Evolutionary conservation across 2,113 vertebrate species (phyloP).

Genomic region (Toxostoma redivivum): DNA sequence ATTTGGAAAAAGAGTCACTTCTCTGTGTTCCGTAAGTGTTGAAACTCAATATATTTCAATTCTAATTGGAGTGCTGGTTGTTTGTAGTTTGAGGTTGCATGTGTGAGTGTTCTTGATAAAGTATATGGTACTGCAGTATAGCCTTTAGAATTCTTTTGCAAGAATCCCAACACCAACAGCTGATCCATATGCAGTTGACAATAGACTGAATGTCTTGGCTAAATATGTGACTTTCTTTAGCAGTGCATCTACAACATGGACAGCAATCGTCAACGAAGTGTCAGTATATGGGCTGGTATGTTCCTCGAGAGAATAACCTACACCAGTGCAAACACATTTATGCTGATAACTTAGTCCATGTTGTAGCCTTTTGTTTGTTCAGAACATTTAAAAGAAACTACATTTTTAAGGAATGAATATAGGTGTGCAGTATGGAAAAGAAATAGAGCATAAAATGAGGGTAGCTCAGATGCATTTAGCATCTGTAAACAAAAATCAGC

Average conservation of each 20-base stretch:
- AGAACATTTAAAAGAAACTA: background rate
- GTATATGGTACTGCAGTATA: conserved; percentile 16
- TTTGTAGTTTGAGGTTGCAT: conserved; percentile 3
- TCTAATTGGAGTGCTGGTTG: conserved; percentile 29
- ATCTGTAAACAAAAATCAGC: conserved; percentile 43
- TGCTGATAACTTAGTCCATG: background rate
- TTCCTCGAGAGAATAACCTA: background rate
- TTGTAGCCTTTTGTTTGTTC: background rate
- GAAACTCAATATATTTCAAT: conserved; percentile 34
- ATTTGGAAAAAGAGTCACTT: conserved; percentile 17
- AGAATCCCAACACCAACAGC: background rate
- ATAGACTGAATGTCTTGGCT: background rate
- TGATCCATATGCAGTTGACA: background rate
- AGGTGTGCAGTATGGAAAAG: conserved; percentile 24
- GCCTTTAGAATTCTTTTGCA: background rate
- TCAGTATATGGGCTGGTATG: background rate
- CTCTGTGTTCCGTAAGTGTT: background rate
- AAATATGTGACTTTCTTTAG: background rate
- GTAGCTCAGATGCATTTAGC: conserved; percentile 1
- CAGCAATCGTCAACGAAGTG: background rate
- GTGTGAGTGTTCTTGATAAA: background rate
- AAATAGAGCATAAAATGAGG: conserved; percentile 1
- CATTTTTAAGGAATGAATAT: background rate
- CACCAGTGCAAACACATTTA: background rate
- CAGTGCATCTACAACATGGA: background rate